Evolutionary conservation across 2,888 invertebrate species (phyloP), one percentile per base, ranked within the genome.

Genomic region (Tetanocera ferruginea): DNA sequence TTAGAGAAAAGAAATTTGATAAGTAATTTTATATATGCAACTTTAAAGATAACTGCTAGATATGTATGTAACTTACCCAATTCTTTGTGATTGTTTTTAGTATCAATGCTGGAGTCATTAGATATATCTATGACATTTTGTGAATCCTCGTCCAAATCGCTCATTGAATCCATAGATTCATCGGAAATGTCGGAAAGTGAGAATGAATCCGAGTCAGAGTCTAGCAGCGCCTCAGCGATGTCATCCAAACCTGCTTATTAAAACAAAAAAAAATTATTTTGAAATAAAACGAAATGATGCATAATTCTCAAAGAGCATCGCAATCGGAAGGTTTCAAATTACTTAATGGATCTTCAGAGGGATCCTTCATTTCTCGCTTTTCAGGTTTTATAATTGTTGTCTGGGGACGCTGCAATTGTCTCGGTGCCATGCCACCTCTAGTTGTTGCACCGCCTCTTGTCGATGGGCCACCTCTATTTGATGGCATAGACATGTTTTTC

Each of bases 281-380:
- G n/a, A 66, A 55, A 25, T 60, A 23, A 64, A 60, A 62, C 14
- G 51, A 31, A 34, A 51, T 51, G 19, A 64, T 37, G 17, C 17
- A 14, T 19, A 62, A 66, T 66, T 70, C 52, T 17, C 43, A 49
- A 19, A 60, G 52, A 62, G 31, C 28, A 25, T 2, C 28, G 23
- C 2, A 69, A 25, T 69, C 51, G 14, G 9, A 66, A 60, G 67
- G 51, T 37, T 49, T n/a, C n/a, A 55, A 57, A 81, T 79, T 77
- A 83, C 83, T 80, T 80, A 83, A 76, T 11, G 83, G 83, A 81
- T 83, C 83, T 76, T 83, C 81, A 9, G 76, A 74, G 11, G 83
- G 83, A 78, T 82, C 83, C 75, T 81, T 83, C 14, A 57, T 71
- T 37, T 78, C 75, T 55, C 80, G 77, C 73, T 82, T 83, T 73